Evolutionary conservation across 2,113 vertebrate species (phyloP), one percentile per base, ranked within the genome.

Genomic region (Xenotilapia longispinis): DNA sequence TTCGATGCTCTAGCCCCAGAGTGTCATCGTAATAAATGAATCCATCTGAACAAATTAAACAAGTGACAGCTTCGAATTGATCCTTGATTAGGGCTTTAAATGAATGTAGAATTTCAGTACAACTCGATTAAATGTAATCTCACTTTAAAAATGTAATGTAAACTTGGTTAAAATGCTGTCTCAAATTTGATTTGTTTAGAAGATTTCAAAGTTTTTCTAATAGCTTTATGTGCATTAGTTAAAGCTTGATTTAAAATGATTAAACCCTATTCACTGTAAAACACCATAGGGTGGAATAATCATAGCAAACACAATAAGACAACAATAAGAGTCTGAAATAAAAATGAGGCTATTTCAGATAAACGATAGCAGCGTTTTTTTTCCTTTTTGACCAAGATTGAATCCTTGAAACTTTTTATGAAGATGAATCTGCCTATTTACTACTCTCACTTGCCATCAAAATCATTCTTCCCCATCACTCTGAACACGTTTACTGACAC

Each of bases 41-140:
- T 38, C 57, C 82, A 92, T 91, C 84, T 84, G 12, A 87, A 87
- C 63, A 91, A 91, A 92, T 92, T 88, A 90, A 88, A 92, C 75
- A 84, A 91, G 79, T 91, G 89, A 89, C 89, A 84, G 86, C 87
- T 87, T 57, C 26, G 73, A 94, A 91, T 86, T 92, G 83, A 94
- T 94, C 84, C 85, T 83, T 92, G 84, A 93, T 94, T 83, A 82
- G 73, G 38, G 28, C 45, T 87, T 88, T 91, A 91, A 94, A 94
- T 88, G 78, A 89, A 84, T 85, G n/a, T 87, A 6, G 47, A 88
- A 83, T 91, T 86, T 88, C 38, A 73, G 19, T 84, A 80, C 91
- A 80, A 85, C 82, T 53, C 57, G n/a, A 94, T 91, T 92, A 83
- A 93, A 83, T 85, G 54, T 84, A 87, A 91, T 92, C 54, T 85